Evolutionary conservation across 2,888 invertebrate species (phyloP), one percentile per base, ranked within the genome.

Genomic region (Ophion costatus): DNA sequence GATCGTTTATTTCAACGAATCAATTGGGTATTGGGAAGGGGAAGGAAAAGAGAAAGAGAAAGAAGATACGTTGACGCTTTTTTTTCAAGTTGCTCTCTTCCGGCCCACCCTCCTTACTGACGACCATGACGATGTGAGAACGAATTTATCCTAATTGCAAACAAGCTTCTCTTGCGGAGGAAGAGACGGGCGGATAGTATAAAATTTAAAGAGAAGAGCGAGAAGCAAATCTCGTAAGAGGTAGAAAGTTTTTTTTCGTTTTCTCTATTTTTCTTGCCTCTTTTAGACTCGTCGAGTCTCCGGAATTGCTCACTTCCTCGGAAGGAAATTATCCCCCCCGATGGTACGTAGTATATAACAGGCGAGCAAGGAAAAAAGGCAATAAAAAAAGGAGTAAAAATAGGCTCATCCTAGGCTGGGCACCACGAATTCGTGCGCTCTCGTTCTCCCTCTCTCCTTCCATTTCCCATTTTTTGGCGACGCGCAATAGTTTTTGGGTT

Each of bases 241-340:
- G 42, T 61, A 57, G 73, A 29, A 66, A 9, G 9, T 74, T 63
- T 75, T 51, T 51, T 3, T 14, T 22, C 20, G 14, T 22, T 24
- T 74, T 56, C n/a, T n/a, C 5, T 71, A 33, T 76, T 73, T 77
- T 80, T 75, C 67, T 38, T 20, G 42, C 57, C 61, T 71, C 71
- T 71, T 66, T 51, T 17, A 10, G 71, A 77, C n/a, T 66, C 74
- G 61, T 2, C 63, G 10, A 51, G 70, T 70, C 57, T 61, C 70
- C 57, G 7, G 74, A 84, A 82, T 82, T 76, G 75, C 84, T 79
- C 56, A 73, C 67, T 82, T 85, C 76, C 79, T 75, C 57, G 79
- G 67, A 67, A 85, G 80, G 75, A 73, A 85, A 82, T 85, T 76
- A 85, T 80, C 66, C 33, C 56, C 56, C 38, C 64, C 61, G 64